Percentiles rank a stretch among this genome's conserved stretches.
Conservation (phyloP, 2,888 invertebrate species). For the Brenthis daphne region DNA sequence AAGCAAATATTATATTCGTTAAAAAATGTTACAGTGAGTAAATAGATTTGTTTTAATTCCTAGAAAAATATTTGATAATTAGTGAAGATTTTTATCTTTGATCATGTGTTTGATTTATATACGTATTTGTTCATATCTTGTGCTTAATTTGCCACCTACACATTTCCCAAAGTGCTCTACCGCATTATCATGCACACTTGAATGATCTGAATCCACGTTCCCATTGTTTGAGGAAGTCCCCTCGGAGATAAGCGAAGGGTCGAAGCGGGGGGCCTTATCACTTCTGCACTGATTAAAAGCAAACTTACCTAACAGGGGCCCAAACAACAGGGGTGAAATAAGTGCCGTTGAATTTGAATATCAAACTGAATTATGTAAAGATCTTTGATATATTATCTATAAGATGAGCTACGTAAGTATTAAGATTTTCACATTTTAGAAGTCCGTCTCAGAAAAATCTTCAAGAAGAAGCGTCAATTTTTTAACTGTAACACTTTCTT, state of each 20-base stretch:
- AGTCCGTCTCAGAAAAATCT: too few relatives aligned
- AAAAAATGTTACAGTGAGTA: too few relatives aligned
- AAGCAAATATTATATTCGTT: too few relatives aligned
- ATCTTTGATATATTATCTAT: too few relatives aligned
- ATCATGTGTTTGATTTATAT: not conserved
- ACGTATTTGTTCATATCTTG: not conserved
- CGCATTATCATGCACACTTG: slow-evolving; percentile 37
- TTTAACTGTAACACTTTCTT: too few relatives aligned
- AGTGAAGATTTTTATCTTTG: not conserved
- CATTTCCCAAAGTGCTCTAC: slow-evolving; percentile 25
- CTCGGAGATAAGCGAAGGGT: slow-evolving; percentile 59
- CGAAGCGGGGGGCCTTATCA: slow-evolving; percentile 62
- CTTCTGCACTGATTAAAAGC: slow-evolving; percentile 76
- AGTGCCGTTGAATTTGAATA: slow-evolving; percentile 37
- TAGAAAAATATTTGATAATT: too few relatives aligned
- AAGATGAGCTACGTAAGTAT: too few relatives aligned
- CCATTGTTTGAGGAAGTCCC: slow-evolving; percentile 55
- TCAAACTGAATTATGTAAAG: slow-evolving; percentile 15
- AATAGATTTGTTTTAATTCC: too few relatives aligned
- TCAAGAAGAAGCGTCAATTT: too few relatives aligned
- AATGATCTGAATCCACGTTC: slow-evolving; percentile 43
- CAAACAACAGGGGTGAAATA: slow-evolving; percentile 34
- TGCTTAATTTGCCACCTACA: slow-evolving; percentile 20
- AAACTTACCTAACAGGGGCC: slow-evolving; percentile 57
- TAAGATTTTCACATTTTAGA: too few relatives aligned